Conservation (phyloP, 2,888 invertebrate species). For the Tipula helvola region DNA sequence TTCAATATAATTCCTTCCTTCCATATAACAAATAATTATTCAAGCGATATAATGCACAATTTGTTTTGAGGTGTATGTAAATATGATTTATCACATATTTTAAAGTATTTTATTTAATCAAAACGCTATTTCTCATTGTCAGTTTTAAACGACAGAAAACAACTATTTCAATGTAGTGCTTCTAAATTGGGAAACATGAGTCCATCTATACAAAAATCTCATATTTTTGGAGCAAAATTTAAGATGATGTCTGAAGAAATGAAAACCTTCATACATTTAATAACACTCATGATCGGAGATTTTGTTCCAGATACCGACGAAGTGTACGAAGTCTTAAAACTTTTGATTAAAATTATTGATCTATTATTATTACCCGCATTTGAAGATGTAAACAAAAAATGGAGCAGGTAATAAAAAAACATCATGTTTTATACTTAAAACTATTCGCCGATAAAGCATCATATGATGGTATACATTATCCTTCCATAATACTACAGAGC, state of each 20-base stretch:
- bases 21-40: background rate
- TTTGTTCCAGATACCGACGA: background rate
- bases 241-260: background rate
- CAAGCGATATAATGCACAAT: background rate
- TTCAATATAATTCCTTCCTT: background rate
- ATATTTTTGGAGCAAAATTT: background rate
- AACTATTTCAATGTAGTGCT: no score
- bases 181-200: background rate
- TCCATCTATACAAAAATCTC: background rate
- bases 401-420: no score
- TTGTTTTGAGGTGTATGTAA: background rate
- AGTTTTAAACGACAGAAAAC: no score
- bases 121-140: background rate
- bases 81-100: no score
- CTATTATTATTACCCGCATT: no score
- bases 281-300: no score
- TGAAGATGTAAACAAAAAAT: background rate
- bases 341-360: background rate
- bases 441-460: no score
- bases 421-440: no score
- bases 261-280: background rate
- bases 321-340: background rate
- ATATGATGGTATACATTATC: no score
- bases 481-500: no score
- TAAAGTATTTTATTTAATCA: no score